These are phyloP conservation scores for Meliscaeva auricollis DNA, from an alignment of 2,888 invertebrate genomes.

Conservation along the genomic window DNA sequence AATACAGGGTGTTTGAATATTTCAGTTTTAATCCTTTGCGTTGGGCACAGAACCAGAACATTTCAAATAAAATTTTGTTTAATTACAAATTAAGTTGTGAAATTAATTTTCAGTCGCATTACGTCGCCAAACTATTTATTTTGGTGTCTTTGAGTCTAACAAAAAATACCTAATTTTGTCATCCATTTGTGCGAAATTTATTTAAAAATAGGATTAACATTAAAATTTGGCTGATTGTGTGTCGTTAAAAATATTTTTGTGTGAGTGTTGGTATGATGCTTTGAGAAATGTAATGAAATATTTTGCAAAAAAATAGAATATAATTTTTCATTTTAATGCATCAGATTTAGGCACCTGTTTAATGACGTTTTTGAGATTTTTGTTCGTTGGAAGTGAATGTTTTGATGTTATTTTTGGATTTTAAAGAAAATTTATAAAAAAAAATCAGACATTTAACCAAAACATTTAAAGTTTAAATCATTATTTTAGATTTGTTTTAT, in stretches of 20 bases:
- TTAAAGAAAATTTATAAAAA: background rate
- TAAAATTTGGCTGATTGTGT: background rate
- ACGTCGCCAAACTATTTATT: background rate
- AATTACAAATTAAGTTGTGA: background rate
- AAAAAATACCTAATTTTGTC: background rate
- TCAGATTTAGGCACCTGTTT: background rate
- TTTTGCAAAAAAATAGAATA: background rate
- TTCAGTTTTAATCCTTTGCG: no score
- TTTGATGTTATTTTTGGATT: background rate
- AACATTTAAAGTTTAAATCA: no score
- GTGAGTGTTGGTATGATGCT: background rate
- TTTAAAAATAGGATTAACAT: background rate
- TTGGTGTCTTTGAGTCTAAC: background rate
- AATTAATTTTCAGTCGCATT: background rate
- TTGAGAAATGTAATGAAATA: background rate
- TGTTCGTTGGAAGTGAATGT: background rate
- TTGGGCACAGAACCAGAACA: no score
- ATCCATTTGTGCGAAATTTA: background rate
- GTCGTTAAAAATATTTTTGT: background rate
- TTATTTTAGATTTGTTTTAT: no score
- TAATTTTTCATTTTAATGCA: background rate
- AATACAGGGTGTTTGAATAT: background rate
- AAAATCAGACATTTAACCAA: background rate
- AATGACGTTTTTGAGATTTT: background rate
- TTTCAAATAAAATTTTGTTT: background rate